phyloP scores from a whole-genome alignment of 2,888 invertebrate genomes.

The Drosophila merina region DNA sequence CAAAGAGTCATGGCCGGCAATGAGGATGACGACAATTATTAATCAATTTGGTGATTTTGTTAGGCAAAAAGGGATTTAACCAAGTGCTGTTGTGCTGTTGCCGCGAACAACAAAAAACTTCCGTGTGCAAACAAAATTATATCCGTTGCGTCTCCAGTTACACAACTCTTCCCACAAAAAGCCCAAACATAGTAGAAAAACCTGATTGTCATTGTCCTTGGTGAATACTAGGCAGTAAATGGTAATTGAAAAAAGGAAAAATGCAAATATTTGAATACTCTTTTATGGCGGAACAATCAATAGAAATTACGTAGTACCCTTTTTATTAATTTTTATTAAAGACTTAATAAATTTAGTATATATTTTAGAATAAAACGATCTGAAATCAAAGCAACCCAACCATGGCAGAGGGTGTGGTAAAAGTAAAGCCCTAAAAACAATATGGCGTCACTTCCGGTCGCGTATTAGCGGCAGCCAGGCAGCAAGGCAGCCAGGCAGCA shows the following conservation, averaged over 20 bases:
- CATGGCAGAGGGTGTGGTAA: not conserved
- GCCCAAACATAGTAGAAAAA: slow-evolving; percentile 28
- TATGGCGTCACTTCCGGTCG: slow-evolving; percentile 75
- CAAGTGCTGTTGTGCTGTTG: slow-evolving; percentile 20
- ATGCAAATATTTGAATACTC: not conserved
- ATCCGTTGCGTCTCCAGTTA: slow-evolving; percentile 23
- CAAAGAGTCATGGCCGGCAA: slow-evolving; percentile 51
- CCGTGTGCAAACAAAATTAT: slow-evolving; percentile 54
- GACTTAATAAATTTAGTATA: too few species aligned
- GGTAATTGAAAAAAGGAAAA: slow-evolving; percentile 26
- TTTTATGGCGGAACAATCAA: not conserved
- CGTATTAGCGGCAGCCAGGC: slow-evolving; percentile 59
- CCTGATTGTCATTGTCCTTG: slow-evolving; percentile 57
- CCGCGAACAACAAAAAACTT: slow-evolving; percentile 34
- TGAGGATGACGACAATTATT: slow-evolving; percentile 67
- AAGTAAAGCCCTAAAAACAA: slow-evolving; percentile 66
- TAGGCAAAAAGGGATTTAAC: slow-evolving; percentile 42
- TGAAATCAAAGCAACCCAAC: too few species aligned
- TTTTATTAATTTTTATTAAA: too few species aligned
- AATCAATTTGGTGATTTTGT: slow-evolving; percentile 69
- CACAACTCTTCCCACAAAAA: slow-evolving; percentile 1
- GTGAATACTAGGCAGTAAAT: slow-evolving; percentile 51
- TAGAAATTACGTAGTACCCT: not conserved
- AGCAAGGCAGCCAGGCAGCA: slow-evolving; percentile 13
- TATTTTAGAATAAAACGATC: too few species aligned